phyloP scores from a whole-genome alignment of 92 coral and sea anemone genomes.

The Epizoanthus stellaris region DNA sequence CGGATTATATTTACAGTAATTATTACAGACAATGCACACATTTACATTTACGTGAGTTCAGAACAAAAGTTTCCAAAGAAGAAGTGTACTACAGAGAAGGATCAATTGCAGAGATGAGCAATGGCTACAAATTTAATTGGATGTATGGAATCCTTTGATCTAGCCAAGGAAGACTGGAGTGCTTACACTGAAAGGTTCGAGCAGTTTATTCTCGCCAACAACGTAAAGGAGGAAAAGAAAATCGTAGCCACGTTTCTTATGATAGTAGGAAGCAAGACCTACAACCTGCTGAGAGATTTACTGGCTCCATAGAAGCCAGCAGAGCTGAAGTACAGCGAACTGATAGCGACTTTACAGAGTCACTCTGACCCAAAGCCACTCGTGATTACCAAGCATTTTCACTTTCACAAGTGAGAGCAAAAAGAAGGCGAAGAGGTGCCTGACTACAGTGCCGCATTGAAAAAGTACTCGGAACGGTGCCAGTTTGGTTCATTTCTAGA shows the following conservation, averaged over 20 bases:
- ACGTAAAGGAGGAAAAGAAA: conserved; percentile 5
- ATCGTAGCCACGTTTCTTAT: conserved; percentile 21
- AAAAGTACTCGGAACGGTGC: conserved; percentile 15
- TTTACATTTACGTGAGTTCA: too few relatives aligned
- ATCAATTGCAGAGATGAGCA: too few relatives aligned
- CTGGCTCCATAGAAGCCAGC: conserved; percentile 43
- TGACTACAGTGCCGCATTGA: conserved; percentile 13
- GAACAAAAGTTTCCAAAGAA: too few relatives aligned
- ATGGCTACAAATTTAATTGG: conserved; percentile 13
- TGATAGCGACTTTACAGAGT: conserved; percentile 12
- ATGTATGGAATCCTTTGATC: conserved; percentile 28
- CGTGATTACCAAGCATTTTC: conserved; percentile 26
- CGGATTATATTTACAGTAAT: too few relatives aligned
- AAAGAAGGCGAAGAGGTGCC: conserved; percentile 20
- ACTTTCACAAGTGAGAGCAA: conserved; percentile 3
- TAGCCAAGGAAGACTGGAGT: conserved; percentile 31
- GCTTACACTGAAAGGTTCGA: conserved; percentile 45
- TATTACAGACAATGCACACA: too few relatives aligned
- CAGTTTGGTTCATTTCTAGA: background rate
- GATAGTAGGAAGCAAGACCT: conserved; percentile 40
- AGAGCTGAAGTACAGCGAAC: conserved; percentile 30
- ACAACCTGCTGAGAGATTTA: conserved; percentile 39
- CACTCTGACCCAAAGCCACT: conserved; percentile 47
- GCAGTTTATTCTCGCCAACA: conserved; percentile 36
- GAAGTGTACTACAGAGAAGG: too few relatives aligned